Percentiles rank a stretch among this genome's conserved stretches.
These are phyloP conservation scores for Mionectes macconnelli DNA, from an alignment of 2,113 vertebrate species.

Conservation along the genomic window DNA sequence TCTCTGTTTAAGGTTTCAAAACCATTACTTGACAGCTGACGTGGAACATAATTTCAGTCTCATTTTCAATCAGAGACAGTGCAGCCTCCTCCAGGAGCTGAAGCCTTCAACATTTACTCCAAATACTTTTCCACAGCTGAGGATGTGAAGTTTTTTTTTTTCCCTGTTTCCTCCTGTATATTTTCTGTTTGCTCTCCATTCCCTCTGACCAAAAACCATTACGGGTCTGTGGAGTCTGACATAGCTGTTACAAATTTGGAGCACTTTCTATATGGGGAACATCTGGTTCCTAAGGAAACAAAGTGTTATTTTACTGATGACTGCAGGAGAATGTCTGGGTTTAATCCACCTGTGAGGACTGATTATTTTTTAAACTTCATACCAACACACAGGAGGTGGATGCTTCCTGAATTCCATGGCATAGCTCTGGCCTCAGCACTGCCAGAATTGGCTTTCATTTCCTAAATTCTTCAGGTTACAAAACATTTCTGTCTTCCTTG, in stretches of 20 bases:
- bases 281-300: constrained; percentile 17
- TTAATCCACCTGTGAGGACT: constrained; percentile 32
- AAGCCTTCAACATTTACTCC: not conserved
- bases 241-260: not conserved
- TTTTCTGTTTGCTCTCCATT: not conserved
- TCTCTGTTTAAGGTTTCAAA: constrained; percentile 50
- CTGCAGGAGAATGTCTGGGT: constrained; percentile 3
- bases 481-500: not conserved
- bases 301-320: not conserved
- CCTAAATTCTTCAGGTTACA: constrained; percentile 1
- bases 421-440: not conserved
- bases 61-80: not conserved
- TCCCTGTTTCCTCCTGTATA: not conserved
- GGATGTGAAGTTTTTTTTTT: not conserved
- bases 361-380: constrained; percentile 43
- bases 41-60: constrained; percentile 29
- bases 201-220: not conserved
- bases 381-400: not conserved
- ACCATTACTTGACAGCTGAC: constrained; percentile 21
- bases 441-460: not conserved
- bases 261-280: not conserved
- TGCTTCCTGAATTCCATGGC: not conserved
- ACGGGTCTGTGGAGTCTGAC: not conserved
- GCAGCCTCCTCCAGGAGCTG: not conserved
- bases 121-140: not conserved